Base-by-base conservation (phyloP, 2,797 vertebrate genomes). In the Enteromius thamalakanensis region DNA sequence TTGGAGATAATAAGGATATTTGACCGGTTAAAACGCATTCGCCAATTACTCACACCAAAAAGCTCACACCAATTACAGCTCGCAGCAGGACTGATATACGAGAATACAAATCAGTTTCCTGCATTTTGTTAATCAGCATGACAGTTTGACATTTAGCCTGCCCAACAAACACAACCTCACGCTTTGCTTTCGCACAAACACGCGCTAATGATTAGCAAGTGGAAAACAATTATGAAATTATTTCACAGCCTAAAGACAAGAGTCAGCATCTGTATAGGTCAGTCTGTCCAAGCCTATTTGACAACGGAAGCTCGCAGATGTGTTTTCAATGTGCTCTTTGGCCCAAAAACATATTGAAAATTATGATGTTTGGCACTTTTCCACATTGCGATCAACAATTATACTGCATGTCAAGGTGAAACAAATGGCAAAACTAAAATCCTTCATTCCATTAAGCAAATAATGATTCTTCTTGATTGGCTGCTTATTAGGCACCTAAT, bases 401-500 rank as follows among this genome's bases (percentile, higher is more conserved):
- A 82, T n/a, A 65, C 12, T 29, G 6, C 29, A 62, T 3, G 17
- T 75, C 71, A 76, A 82, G 70, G 80, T 76, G 71, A 70, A 82
- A 40, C 37, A 40, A 47, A 51, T n/a, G 7, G 74, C 29, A n/a
- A 64, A 51, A 34, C 70, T 76, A 23, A 42, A 79, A 84, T 86
- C 58, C 29, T 80, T 71, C n/a, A n/a, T 19, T 62, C 58, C 62
- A 86, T 88, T 79, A 83, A 70, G 75, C 49, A 80, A 83, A 83
- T 83, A 34, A 83, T 62, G 58, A 67, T 72, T 76, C 64, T 37
- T 68, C 80, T 80, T 83, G 82, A 85, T 88, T 80, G 72, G 68
- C 45, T 78, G 71, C 71, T 82, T 82, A 80, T 82, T 86, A 84
- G 84, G 42, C 79, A 71, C 21, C 53, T 82, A 65, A 82, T 86